Evolutionary conservation across 2,797 vertebrate species (phyloP), one percentile per base, ranked within the genome.

Genomic region (Aplochiton taeniatus): DNA sequence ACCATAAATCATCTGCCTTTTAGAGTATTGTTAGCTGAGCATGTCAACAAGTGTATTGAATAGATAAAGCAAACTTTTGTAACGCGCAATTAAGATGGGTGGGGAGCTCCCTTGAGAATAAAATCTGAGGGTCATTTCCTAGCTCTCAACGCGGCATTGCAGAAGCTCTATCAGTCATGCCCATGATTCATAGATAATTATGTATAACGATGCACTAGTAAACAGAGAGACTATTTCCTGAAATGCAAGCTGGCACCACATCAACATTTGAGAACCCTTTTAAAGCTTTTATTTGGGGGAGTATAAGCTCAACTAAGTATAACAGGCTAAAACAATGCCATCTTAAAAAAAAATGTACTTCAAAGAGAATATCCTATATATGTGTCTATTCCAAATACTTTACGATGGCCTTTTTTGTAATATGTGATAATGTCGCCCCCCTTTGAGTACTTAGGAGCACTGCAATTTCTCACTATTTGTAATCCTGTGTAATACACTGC

Each of bases 91-190:
- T 62, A 51, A 75, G 66, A 74, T 78, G 87, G 81, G 86, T 80
- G 85, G 83, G 81, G 75, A 61, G 54, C 17, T 85, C 84, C 80
- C 73, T 3, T 9, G 83, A 78, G 89, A 85, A 41, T 66, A 53
- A 68, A 60, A 80, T 18, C 73, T 19, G 18, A 17, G 77, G 74
- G 60, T 85, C 77, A 68, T 71, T 69, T 68, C 43, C 57, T 73
- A 78, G 73, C 83, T 86, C 77, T 88, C 79, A 87, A 73, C 59
- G 63, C 79, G 63, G 69, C 88, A 88, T 86, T 87, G 87, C 73
- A 76, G 69, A 57, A 70, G 65, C 75, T 61, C 77, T 80, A 64
- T 82, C 65, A 80, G 76, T 73, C 66, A 42, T 69, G 79, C 85
- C 85, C 77, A 67, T 54, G 54, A 70, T 63, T 66, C 77, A 62